Percentiles rank a stretch among this genome's conserved stretches.
phyloP scores from a whole-genome alignment of 2,113 vertebrate genomes.

The Phalacrocorax pelagicus region DNA sequence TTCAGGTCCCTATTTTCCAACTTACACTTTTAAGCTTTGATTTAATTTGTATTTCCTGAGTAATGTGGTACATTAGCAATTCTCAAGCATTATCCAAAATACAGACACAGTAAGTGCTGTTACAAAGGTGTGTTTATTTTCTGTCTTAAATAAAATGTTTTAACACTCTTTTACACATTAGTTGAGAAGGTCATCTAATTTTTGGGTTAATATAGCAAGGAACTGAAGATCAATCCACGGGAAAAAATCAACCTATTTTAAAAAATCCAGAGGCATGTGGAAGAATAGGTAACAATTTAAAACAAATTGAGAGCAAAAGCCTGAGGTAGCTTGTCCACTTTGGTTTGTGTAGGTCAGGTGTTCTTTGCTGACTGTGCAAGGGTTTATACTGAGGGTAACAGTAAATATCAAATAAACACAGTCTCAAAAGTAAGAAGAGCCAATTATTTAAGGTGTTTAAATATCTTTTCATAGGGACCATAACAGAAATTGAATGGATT shows the following conservation, averaged over 20 bases:
- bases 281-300: not conserved
- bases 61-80: not conserved
- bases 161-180: not conserved
- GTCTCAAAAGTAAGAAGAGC: not conserved
- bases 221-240: not conserved
- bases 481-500: not conserved
- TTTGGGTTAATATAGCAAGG: not conserved
- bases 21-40: not conserved
- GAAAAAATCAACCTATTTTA: rapidly evolving
- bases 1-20: not conserved
- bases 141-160: not conserved
- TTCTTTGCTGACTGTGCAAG: not conserved
- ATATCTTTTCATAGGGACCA: not conserved
- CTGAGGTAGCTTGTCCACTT: not conserved
- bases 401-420: not conserved
- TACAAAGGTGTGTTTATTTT: not conserved
- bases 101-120: not conserved
- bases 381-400: not conserved
- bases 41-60: not conserved
- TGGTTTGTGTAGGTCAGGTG: not conserved
- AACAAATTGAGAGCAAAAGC: not conserved
- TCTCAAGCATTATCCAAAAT: not conserved
- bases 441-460: not conserved
- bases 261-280: not conserved
- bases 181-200: not conserved